Percentiles rank a stretch among this genome's conserved stretches.
phyloP scores from a whole-genome alignment of 2,113 vertebrate species.

The Sterrhoptilus dennistouni region DNA sequence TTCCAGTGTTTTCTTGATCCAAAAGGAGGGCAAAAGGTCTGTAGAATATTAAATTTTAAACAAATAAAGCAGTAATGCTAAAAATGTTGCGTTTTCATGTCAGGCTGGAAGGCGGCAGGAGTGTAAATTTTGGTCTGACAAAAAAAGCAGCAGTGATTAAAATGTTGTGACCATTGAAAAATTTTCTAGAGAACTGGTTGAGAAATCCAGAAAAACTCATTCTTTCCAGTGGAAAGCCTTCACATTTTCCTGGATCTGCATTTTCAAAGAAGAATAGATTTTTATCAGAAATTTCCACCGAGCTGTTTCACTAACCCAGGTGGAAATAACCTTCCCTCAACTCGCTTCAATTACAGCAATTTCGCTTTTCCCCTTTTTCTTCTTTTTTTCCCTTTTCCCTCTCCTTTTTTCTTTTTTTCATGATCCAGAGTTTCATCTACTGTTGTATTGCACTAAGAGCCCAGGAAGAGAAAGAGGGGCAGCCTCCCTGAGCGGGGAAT shows the following conservation, averaged over 20 bases:
- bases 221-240: conserved; percentile 50
- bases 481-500: no score
- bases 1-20: neutral
- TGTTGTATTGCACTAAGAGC: no score
- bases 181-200: conserved; percentile 39
- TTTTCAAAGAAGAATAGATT: conserved; percentile 29
- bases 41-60: neutral
- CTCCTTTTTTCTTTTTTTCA: no score
- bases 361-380: neutral
- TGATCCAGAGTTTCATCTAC: neutral
- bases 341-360: neutral
- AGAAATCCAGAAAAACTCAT: conserved; percentile 38
- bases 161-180: neutral
- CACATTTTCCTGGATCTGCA: neutral
- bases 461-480: no score
- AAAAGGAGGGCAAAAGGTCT: neutral
- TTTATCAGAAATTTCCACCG: conserved; percentile 24
- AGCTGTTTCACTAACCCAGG: neutral
- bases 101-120: neutral
- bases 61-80: neutral
- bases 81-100: neutral
- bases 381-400: no score
- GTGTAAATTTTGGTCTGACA: neutral
- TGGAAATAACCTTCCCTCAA: conserved; percentile 25
- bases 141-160: neutral